Evolutionary conservation across 1,140 invertebrate species (phyloP), one percentile per base, ranked within the genome.

Genomic region (Philaenus spumarius): DNA sequence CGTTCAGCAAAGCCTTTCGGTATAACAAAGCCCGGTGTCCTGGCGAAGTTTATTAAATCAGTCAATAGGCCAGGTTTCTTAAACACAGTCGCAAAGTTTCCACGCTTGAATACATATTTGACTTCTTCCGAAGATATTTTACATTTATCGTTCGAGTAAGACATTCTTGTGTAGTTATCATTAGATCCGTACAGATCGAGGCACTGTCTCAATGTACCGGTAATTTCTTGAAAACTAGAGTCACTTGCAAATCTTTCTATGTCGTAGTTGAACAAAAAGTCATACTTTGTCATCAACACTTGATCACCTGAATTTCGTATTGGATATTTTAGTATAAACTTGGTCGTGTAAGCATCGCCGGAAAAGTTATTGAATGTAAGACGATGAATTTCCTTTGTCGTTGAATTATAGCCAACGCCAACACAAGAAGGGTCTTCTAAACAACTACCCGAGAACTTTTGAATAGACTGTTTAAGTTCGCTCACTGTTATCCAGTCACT

Each of bases 291-390:
- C 20, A 43, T 43, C 20, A 43, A n/a, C n/a, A 6, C 20, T n/a
- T 43, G 40, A 15, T 43, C 20, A 15, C 30, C 51, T 11, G 51
- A 5, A 20, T 17, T 45, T 14, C 17, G n/a, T 40, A 20, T 55
- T 40, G 53, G 53, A 55, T 55, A 55, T n/a, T 12, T 40, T 9
- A 55, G 34, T 42, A 40, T 43, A 40, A 42, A 55, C 3, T 6
- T 43, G n/a, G 40, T 43, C 20, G 40, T 14, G n/a, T 6, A 43
- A n/a, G n/a, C 20, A 19, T 15, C 20, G n/a, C 40, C n/a, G 4
- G 40, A 4, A 43, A 43, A 19, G 40, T 43, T n/a, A 6, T 43
- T 19, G n/a, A 43, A 15, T 15, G 6, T 43, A 6, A 43, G n/a
- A 14, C 5, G 40, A 15, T 15, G n/a, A 19, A 9, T 42, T 9